Percentiles rank a stretch among this genome's conserved stretches.
Conservation (phyloP, 2,888 invertebrate species). For the Drosophila barbarae region DNA sequence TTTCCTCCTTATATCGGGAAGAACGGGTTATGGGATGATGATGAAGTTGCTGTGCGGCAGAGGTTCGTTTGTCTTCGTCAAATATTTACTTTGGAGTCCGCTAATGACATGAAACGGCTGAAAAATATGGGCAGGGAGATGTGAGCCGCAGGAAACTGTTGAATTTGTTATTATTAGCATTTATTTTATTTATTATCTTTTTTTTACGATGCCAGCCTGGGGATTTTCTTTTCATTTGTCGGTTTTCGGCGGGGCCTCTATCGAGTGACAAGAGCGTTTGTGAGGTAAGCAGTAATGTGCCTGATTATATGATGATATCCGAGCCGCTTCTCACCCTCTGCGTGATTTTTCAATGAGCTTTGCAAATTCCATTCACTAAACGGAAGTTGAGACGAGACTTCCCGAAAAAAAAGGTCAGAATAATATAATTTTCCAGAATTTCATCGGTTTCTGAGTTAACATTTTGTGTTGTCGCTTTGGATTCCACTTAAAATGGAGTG, state of each 20-base stretch:
- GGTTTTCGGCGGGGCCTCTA: constrained; percentile 29
- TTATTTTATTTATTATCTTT: constrained; percentile 23
- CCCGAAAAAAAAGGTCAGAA: constrained; percentile 29
- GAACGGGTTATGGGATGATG: constrained; percentile 58
- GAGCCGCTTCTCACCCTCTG: constrained; percentile 39
- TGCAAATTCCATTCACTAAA: constrained; percentile 52
- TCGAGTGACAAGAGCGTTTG: constrained; percentile 49
- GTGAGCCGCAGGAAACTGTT: constrained; percentile 54
- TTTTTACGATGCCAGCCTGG: constrained; percentile 22
- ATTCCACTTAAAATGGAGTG: constrained; percentile 12
- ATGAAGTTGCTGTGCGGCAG: constrained; percentile 35
- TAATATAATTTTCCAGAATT: constrained; percentile 19
- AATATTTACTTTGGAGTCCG: constrained; percentile 68
- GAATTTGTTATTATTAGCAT: constrained; percentile 58
- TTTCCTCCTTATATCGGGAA: constrained; percentile 16
- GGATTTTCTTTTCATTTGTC: constrained; percentile 25
- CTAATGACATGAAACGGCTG: constrained; percentile 66
- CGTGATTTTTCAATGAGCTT: constrained; percentile 25
- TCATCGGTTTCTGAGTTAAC: constrained; percentile 6
- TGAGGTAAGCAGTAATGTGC: constrained; percentile 55
- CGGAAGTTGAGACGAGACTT: constrained; percentile 53
- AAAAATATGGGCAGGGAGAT: constrained; percentile 26
- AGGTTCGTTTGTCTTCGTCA: constrained; percentile 62
- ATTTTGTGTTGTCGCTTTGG: not conserved
- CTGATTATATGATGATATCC: constrained; percentile 46